These are phyloP conservation scores for Dolichopus griseipennis DNA, from an alignment of 2,888 invertebrate species.

Conservation along the genomic window DNA sequence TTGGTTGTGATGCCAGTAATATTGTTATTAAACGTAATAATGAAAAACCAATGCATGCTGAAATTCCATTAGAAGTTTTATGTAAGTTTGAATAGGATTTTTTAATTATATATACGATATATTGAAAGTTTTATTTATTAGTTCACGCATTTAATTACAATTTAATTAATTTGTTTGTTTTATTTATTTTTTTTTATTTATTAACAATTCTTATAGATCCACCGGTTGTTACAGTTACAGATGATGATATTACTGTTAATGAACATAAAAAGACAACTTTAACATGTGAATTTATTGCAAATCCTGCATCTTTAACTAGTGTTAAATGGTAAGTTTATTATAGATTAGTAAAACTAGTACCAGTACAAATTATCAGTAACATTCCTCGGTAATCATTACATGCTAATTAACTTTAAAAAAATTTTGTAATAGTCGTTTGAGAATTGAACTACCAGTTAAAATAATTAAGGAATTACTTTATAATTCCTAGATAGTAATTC, in stretches of 20 bases:
- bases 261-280: slow-evolving; percentile 67
- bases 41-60: slow-evolving; percentile 65
- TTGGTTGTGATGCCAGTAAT: slow-evolving; percentile 76
- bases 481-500: no score
- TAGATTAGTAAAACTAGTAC: no score
- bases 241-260: slow-evolving; percentile 66
- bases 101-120: no score
- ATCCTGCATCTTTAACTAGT: slow-evolving; percentile 66
- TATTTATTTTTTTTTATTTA: slow-evolving; percentile 12
- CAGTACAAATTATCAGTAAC: no score
- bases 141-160: slow-evolving; percentile 17
- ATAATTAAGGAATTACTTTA: no score
- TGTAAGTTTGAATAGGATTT: slow-evolving; percentile 75
- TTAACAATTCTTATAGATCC: slow-evolving; percentile 56
- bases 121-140: no score
- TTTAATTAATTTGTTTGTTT: slow-evolving; percentile 13
- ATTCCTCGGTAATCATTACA: no score
- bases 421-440: no score
- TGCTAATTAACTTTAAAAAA: no score
- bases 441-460: no score
- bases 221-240: slow-evolving; percentile 68
- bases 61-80: slow-evolving; percentile 67
- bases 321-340: slow-evolving; percentile 60
- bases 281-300: slow-evolving; percentile 75
- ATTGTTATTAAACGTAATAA: slow-evolving; percentile 63